Conservation (phyloP, 2,888 invertebrate genomes). For the Julus scandinavius region DNA sequence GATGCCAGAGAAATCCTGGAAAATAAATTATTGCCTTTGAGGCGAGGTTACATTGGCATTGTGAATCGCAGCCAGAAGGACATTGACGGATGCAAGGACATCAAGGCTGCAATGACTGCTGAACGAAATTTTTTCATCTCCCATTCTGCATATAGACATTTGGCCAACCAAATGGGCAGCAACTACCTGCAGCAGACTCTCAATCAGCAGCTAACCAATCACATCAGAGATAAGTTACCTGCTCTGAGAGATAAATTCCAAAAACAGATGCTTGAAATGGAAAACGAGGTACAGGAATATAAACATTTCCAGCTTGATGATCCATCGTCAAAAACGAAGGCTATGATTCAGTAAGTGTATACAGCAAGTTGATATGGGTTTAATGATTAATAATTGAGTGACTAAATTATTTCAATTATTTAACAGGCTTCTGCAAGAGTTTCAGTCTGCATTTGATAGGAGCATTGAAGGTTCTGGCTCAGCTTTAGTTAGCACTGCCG, state of each 20-base stretch:
- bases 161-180: conserved; percentile 98
- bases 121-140: conserved; percentile 99
- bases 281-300: conserved; percentile 99
- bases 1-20: conserved; percentile 67
- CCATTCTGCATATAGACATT: conserved; percentile 92
- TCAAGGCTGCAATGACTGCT: conserved; percentile 90
- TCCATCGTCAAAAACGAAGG: conserved; percentile 98
- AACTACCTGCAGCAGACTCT: conserved; percentile 95
- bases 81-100: conserved; percentile 98
- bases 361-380: too few species aligned
- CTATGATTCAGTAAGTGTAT: conserved; percentile 94
- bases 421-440: conserved; percentile 98
- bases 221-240: conserved; percentile 97
- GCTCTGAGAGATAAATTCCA: conserved; percentile 95
- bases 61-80: conserved; percentile 99
- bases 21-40: conserved; percentile 65
- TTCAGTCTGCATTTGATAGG: conserved; percentile 97
- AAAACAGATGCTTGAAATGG: conserved; percentile 92
- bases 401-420: neutral
- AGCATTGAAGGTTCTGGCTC: conserved; percentile 98
- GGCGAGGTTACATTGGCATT: conserved; percentile 97
- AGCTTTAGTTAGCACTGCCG: conserved; percentile 95
- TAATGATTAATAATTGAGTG: neutral
- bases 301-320: conserved; percentile 99
- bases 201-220: conserved; percentile 99